Base-by-base conservation (phyloP, 1,140 invertebrate genomes). In the Euglossa dilemma region DNA sequence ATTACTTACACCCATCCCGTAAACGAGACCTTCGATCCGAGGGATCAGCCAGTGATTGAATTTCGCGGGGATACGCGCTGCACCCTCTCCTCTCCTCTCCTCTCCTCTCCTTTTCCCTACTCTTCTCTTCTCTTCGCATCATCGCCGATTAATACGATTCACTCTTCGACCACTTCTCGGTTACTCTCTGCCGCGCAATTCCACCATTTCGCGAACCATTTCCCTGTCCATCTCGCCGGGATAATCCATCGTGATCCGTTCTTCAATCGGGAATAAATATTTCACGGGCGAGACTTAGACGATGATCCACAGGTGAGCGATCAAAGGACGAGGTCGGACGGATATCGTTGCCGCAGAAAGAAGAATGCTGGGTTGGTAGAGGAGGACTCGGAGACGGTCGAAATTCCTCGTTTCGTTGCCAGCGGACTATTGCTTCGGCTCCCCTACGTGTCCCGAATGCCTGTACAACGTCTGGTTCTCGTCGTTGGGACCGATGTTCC, bases 381-480 rank as follows among this genome's bases (percentile, higher is more conserved):
- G 71, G 61, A 69, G 52, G 59, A 80, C 84, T 86, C 61, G 80
- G 86, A 86, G 89, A 87, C 82, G 85, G 76, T 75, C 87, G 82
- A 83, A 91, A 91, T 92, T 89, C 82, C 86, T 91, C 90, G 88
- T 91, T 86, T 88, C 88, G 87, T 87, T 85, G 88, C 64, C 83
- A 88, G 83, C 78, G 84, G 87, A 90, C 89, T 91, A 90, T 90
- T 91, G 90, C 84, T 72, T 87, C 25, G 71, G 77, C 79, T 83
- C 71, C 71, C 52, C 80, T 91, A 91, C 89, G 89, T 91, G 91
- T 88, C 84, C 67, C 75, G 90, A 91, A 92, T 91, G 81, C 80
- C 61, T 80, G 50, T 57, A 56, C 47, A 54, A 47, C 70, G 76
- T 74, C 52, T 77, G 28, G 28, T 28, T 36, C 69, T 56, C 67